Base-by-base conservation (phyloP, 2,888 invertebrate species). In the Lacanobia wlatinum region DNA sequence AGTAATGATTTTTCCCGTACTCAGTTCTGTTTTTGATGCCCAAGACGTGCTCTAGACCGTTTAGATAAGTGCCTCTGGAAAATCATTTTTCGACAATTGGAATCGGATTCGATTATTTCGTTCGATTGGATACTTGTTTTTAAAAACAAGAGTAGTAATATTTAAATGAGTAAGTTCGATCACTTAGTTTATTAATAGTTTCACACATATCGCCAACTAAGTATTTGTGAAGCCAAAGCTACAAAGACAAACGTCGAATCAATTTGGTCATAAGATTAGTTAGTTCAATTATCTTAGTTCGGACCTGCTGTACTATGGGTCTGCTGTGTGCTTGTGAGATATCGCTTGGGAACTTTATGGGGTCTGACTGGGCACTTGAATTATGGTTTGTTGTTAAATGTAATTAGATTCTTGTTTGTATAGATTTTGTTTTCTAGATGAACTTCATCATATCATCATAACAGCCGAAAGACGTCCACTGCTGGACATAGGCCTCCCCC, bases 1-100 rank as follows among this genome's bases (percentile, higher is more conserved):
- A 84, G 82, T 86, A 86, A 86, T 87, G 86, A 86, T 86, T 86
- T 86, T 84, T 82, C 84, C 85, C 81, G 87, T 77, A 83, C 76
- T 85, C 85, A 77, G 80, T 85, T 87, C 78, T 82, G 85, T 86
- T 86, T 85, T 85, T 83, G 87, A 85, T 85, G 85, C 78, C 73
- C 78, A 81, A 85, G 83, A 85, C 83, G 85, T 85, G 85, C 67
- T 71, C 52, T 46, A 66, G 71, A 80, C 66, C 76, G 84, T 81
- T 70, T 70, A 74, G 75, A 71, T 80, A 84, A 84, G 79, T 82
- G 69, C 52, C 48, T 76, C 61, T 62, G 56, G 68, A 76, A 62
- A 73, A 80, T 83, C 58, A 68, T 69, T 76, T 80, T 83, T 69
- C 52, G 53, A 61, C 62, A 59, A 85, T 75, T 77, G 61, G 60